Base-by-base conservation (phyloP, 2,113 vertebrate species). In the Myotis davidii region DNA sequence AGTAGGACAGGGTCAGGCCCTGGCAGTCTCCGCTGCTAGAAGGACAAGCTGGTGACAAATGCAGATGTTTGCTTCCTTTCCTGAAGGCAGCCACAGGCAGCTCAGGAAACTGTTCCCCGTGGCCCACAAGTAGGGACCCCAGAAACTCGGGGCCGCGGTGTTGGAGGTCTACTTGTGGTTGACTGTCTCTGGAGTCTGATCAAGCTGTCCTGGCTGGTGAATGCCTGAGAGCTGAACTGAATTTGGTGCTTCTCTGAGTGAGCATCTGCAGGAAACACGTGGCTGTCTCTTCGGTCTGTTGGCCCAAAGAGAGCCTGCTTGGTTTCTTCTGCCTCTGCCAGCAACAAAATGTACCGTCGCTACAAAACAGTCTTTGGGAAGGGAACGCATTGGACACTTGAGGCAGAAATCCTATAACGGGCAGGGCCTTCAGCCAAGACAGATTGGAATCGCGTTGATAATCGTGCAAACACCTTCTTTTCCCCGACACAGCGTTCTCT, bases 161-260 rank as follows among this genome's bases (percentile, higher is more conserved):
- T 99, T 99, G 95, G 99, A 99, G 79, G 99, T 99, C 69, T 98
- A 99, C 89, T 99, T 99, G 96, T 99, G 99, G 98, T 99, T 99
- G 27, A 99, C 99, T 10, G 98, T 99, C 97, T 99, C 99, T 18
- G 99, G 98, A 94, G 99, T 98, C 99, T 99, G 78, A 99, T 99
- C 92, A 99, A 98, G 84, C 99, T 99, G 78, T 99, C 99, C 99
- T 99, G 98, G 96, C 99, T 99, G 76, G 99, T 99, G 97, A 99
- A 99, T 98, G 99, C 99, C 97, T 99, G 99, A 98, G 99, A 99
- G 97, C 98, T 98, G 95, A 99, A 99, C 97, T 98, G 96, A 99
- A 99, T 52, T 98, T 98, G 10, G 98, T 99, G 65, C 98, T 99
- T 88, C 99, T 98, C 0, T 99, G 99, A 97, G 45, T 99, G 45